A percentile compares a stretch with the other conserved stretches of the same genome.
phyloP scores from a whole-genome alignment of 2,888 invertebrate species.

The Ormyrus thymus region DNA sequence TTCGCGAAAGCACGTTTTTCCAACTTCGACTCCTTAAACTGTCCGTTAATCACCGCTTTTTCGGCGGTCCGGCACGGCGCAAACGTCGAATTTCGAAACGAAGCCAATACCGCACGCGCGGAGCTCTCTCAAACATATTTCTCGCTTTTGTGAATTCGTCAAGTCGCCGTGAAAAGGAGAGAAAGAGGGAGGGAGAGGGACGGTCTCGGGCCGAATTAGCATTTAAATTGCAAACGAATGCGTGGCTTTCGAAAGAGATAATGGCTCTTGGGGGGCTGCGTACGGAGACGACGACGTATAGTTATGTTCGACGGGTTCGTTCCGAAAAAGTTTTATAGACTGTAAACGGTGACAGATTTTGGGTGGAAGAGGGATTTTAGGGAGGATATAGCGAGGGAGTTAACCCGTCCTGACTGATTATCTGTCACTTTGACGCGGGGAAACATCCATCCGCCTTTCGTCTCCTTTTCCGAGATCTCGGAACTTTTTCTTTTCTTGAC shows the following conservation, averaged over 20 bases:
- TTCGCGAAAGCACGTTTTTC: no score
- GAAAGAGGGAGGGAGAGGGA: background rate
- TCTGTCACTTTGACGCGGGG: conserved; percentile 15
- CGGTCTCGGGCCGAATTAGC: conserved; percentile 11
- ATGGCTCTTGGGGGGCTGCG: background rate
- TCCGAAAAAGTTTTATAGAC: conserved; percentile 13
- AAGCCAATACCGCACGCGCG: background rate
- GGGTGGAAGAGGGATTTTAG: background rate
- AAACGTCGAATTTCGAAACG: conserved; percentile 6
- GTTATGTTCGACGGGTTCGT: background rate
- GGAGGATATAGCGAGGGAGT: conserved; percentile 16
- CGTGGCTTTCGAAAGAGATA: conserved; percentile 31
- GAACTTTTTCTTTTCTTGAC: no score
- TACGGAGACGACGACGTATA: background rate
- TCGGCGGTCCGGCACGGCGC: no score
- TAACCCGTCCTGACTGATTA: conserved; percentile 40
- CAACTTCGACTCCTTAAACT: no score
- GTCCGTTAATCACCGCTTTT: no score
- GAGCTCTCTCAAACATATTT: background rate
- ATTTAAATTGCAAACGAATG: conserved; percentile 50
- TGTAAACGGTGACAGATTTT: conserved; percentile 32
- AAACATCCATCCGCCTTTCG: conserved; percentile 14
- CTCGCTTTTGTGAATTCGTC: conserved; percentile 11
- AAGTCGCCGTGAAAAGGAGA: background rate
- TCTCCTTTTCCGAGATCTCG: no score